A percentile compares a stretch with the other conserved stretches of the same genome.
These are phyloP conservation scores for Furcula furcula DNA, from an alignment of 2,888 invertebrate genomes.

Conservation along the genomic window DNA sequence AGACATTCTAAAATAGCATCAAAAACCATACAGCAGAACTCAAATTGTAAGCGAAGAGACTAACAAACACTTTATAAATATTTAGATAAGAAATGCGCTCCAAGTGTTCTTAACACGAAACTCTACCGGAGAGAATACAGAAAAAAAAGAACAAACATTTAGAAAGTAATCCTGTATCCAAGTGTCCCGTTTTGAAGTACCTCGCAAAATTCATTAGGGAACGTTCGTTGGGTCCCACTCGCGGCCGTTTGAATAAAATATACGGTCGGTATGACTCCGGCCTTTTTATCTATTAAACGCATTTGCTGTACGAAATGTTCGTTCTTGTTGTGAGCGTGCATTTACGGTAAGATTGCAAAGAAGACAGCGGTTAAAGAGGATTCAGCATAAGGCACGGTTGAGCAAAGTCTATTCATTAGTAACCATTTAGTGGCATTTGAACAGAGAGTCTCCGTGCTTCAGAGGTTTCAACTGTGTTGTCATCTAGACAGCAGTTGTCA, in stretches of 20 bases:
- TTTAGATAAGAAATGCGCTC: no score
- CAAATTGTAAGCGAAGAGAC: no score
- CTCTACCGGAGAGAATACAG: conserved; percentile 1
- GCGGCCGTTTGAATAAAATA: conserved; percentile 69
- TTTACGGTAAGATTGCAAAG: conserved; percentile 13
- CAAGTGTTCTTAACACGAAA: no score
- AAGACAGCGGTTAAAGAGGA: conserved; percentile 10
- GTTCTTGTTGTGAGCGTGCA: conserved; percentile 37
- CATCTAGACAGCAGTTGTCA: background rate
- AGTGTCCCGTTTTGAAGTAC: conserved; percentile 35
- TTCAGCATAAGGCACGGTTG: no score
- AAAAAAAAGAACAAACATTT: conserved; percentile 19
- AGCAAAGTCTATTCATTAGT: no score
- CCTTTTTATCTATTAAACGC: conserved; percentile 76
- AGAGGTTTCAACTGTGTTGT: no score
- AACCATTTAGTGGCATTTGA: no score
- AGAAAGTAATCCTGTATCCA: conserved; percentile 17
- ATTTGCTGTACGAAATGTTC: conserved; percentile 69
- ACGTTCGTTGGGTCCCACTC: conserved; percentile 56
- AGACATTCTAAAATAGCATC: no score
- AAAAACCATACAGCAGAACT: no score
- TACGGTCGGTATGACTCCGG: conserved; percentile 60
- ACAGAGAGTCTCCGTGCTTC: no score
- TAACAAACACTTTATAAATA: no score
- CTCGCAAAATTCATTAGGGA: conserved; percentile 64